Evolutionary conservation across 2,113 vertebrate genomes (phyloP), one percentile per base, ranked within the genome.

Genomic region (Crotalus helleri): DNA sequence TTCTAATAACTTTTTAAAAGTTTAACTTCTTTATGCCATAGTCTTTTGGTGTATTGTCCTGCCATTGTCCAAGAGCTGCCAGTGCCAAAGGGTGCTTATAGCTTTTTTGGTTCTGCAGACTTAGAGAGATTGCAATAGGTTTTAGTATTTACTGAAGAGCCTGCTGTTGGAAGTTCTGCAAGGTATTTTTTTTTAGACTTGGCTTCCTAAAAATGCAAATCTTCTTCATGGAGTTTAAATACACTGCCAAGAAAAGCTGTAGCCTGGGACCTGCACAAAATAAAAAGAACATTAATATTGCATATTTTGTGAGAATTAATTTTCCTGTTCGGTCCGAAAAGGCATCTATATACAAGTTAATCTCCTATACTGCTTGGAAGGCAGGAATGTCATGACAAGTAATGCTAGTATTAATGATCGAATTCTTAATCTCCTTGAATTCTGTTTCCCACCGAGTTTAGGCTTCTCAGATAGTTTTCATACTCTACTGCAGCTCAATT

Each of bases 21-120:
- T 51, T 90, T 12, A 15, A 64, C 26, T 86, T 90, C 23, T 33
- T 19, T 24, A 54, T 13, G 9, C n/a, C 49, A 2, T 0, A 0
- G 53, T 59, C 39, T 87, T 91, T 92, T 55, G 54, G 4, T 24
- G 1, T 33, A 19, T 2, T 61, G 2, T 64, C 89, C 88, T 94
- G 91, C 74, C 46, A 44, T 23, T 81, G 44, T 33, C 10, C 5
- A 10, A 17, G 92, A 88, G 55, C 57, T 90, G 74, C 87, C 54
- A 89, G n/a, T 87, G 85, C 46, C n/a, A 85, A 90, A 46, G 85
- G 58, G 89, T 88, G 89, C 21, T 87, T 93, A 89, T 87, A 93
- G 58, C 81, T 49, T 46, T 46, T 64, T 61, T 93, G 88, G 74
- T 64, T 61, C 15, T 85, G 29, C 54, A 59, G 88, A 39, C 19